Conservation (phyloP, 2,797 vertebrate species). For the Darevskia nairensis region DNA sequence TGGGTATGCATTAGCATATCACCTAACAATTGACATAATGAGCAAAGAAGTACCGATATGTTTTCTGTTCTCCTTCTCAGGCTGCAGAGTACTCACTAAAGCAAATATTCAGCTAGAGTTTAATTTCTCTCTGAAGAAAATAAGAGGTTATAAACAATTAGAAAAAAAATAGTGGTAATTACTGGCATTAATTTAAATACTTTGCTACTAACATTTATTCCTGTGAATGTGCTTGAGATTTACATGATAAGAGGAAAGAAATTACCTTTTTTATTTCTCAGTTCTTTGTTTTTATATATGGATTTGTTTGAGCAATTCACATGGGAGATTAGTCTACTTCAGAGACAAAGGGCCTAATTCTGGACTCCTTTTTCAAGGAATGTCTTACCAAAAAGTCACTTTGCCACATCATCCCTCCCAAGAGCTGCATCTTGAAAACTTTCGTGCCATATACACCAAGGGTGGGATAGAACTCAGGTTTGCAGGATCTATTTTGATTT, state of each 20-base stretch:
- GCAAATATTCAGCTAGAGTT: slow-evolving; percentile 65
- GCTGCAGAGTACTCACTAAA: slow-evolving; percentile 55
- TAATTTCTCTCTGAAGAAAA: slow-evolving; percentile 60
- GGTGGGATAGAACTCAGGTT: too few species aligned
- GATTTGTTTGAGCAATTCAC: not conserved
- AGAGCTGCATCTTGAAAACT: not conserved
- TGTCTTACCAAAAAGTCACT: not conserved
- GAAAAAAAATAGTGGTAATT: slow-evolving; percentile 55
- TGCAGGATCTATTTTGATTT: too few species aligned
- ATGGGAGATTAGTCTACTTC: not conserved
- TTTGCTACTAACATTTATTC: slow-evolving; percentile 40
- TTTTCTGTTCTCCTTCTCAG: slow-evolving; percentile 54
- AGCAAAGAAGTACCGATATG: slow-evolving; percentile 19
- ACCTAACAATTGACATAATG: slow-evolving; percentile 56
- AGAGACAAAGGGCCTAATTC: slow-evolving; percentile 1
- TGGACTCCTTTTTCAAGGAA: fast-evolving
- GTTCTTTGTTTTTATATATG: not conserved
- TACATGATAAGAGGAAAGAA: slow-evolving; percentile 43
- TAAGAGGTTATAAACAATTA: slow-evolving; percentile 61
- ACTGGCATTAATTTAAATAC: slow-evolving; percentile 48
- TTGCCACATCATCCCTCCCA: not conserved
- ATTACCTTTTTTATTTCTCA: slow-evolving; percentile 41
- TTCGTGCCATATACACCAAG: not conserved
- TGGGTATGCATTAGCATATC: slow-evolving; percentile 55
- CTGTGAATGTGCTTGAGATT: slow-evolving; percentile 42